Percentiles rank a stretch among this genome's conserved stretches.
Evolutionary conservation across 2,888 invertebrate genomes (phyloP).

Genomic region (Tipula vernalis): DNA sequence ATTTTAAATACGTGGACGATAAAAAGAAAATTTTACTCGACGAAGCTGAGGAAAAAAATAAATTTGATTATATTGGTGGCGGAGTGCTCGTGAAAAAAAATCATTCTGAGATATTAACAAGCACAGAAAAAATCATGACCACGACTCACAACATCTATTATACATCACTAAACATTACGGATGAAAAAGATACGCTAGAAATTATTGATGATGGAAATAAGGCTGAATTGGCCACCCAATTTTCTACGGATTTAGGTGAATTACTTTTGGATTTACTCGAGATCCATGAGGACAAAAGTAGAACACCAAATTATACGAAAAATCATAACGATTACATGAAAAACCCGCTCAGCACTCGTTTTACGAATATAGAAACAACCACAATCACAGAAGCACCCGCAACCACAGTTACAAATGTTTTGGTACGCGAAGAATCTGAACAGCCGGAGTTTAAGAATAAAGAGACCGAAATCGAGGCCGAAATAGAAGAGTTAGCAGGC

Average conservation of each 20-base stretch:
- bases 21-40: slow-evolving; percentile 14
- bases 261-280: slow-evolving; percentile 31
- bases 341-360: neutral
- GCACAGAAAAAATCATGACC: neutral
- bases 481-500: neutral
- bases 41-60: slow-evolving; percentile 22
- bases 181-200: neutral
- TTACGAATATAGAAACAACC: slow-evolving; percentile 18
- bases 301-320: slow-evolving; percentile 10
- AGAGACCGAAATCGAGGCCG: neutral
- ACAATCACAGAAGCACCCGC: neutral
- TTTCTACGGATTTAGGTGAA: slow-evolving; percentile 29
- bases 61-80: slow-evolving; percentile 33
- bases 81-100: slow-evolving; percentile 35
- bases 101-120: slow-evolving; percentile 18
- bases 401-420: neutral
- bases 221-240: slow-evolving; percentile 12
- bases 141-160: neutral
- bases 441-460: neutral
- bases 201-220: neutral
- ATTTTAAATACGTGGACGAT: slow-evolving; percentile 26
- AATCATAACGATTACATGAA: neutral
- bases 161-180: neutral
- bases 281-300: slow-evolving; percentile 23
- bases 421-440: neutral